These are phyloP conservation scores for Oceanodroma leucorhoa DNA, from an alignment of 2,797 vertebrate genomes.

Conservation along the genomic window DNA sequence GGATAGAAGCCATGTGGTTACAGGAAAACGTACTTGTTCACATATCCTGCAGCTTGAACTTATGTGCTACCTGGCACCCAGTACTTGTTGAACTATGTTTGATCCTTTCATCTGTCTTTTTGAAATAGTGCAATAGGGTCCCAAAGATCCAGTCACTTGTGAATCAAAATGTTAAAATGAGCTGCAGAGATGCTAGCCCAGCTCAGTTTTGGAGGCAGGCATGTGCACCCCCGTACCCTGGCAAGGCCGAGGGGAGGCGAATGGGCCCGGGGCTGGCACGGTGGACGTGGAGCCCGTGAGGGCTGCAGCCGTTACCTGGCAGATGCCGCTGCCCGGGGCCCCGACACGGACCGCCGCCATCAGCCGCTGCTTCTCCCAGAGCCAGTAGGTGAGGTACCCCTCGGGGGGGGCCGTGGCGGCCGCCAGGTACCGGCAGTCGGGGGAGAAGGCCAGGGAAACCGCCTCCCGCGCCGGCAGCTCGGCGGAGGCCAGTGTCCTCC, in stretches of 20 bases:
- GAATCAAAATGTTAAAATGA: accelerated
- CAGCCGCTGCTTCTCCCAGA: conserved; percentile 91
- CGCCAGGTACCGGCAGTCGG: conserved; percentile 87
- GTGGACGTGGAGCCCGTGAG: background rate
- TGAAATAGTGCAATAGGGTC: accelerated
- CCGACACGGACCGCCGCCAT: conserved; percentile 78
- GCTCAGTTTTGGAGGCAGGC: background rate
- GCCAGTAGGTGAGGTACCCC: conserved; percentile 84
- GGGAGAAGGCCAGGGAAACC: conserved; percentile 88
- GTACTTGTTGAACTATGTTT: background rate
- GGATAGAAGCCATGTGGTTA: background rate
- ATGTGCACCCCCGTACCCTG: background rate
- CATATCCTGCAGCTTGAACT: background rate
- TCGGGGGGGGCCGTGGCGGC: conserved; percentile 83
- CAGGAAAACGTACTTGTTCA: accelerated
- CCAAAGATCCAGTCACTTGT: background rate
- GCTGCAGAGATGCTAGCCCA: accelerated
- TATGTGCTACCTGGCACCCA: accelerated
- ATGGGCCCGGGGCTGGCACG: accelerated
- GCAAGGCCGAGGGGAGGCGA: background rate
- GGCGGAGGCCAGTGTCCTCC: conserved; percentile 78
- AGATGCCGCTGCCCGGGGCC: conserved; percentile 69
- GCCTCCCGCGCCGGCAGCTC: conserved; percentile 76
- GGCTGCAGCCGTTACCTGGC: conserved; percentile 78
- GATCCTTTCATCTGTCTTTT: background rate